These are phyloP conservation scores for Xenentodon cancila DNA, from an alignment of 2,797 vertebrate genomes.

Conservation along the genomic window DNA sequence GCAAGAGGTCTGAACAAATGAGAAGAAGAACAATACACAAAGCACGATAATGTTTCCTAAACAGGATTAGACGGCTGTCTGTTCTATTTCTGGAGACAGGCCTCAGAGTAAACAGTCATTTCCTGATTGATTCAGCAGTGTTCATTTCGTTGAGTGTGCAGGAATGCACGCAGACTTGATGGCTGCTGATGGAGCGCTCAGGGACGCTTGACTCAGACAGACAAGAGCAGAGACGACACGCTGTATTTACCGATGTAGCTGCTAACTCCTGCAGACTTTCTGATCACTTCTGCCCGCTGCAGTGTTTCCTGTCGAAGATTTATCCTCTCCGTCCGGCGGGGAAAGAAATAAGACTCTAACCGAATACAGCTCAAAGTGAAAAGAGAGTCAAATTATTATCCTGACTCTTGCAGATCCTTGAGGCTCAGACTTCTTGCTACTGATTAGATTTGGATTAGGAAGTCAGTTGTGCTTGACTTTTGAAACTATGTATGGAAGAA, in stretches of 20 bases:
- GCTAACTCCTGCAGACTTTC: conserved; percentile 2
- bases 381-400: neutral
- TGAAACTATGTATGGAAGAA: too few relatives aligned
- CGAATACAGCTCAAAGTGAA: neutral
- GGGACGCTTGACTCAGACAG: conserved; percentile 23
- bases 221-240: conserved; percentile 8
- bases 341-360: neutral
- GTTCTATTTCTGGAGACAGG: conserved; percentile 7
- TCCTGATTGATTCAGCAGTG: conserved; percentile 41
- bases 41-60: neutral
- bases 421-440: neutral
- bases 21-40: neutral
- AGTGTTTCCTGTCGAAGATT: neutral
- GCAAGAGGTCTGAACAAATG: neutral
- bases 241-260: neutral
- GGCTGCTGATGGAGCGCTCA: conserved; percentile 29
- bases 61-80: conserved; percentile 3
- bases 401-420: neutral
- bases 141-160: conserved; percentile 25
- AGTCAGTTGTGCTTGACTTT: too few relatives aligned
- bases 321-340: neutral
- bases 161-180: conserved; percentile 17
- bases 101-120: neutral
- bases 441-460: neutral
- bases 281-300: conserved; percentile 4